These are phyloP conservation scores for Eilema griseolum DNA, from an alignment of 2,888 invertebrate genomes.

Conservation along the genomic window DNA sequence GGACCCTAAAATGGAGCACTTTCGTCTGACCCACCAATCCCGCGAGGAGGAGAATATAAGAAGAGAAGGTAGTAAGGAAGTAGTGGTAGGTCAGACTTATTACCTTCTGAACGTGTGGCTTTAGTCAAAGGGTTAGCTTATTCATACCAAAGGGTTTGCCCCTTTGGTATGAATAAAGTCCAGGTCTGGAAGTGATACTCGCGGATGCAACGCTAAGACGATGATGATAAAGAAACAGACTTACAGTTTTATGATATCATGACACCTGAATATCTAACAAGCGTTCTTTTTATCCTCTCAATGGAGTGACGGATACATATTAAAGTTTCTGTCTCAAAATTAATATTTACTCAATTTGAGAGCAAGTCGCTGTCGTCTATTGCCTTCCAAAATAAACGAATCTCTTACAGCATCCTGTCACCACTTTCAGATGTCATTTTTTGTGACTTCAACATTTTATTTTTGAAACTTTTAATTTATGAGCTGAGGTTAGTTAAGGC, in stretches of 20 bases:
- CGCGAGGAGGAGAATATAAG: too few relatives aligned
- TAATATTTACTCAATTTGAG: background rate
- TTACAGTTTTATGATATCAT: background rate
- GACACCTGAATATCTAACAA: background rate
- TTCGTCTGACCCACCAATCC: too few relatives aligned
- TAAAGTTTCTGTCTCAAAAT: background rate
- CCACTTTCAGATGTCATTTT: background rate
- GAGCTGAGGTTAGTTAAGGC: background rate
- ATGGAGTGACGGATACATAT: background rate
- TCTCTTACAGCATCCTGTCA: background rate
- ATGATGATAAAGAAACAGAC: too few relatives aligned
- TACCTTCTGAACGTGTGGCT: too few relatives aligned
- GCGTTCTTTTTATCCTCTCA: background rate
- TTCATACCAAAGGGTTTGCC: too few relatives aligned
- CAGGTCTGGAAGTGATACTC: too few relatives aligned
- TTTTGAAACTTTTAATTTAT: background rate
- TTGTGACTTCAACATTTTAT: background rate
- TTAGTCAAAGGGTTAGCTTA: too few relatives aligned
- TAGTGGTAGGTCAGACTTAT: too few relatives aligned
- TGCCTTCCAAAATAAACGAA: constrained; percentile 1
- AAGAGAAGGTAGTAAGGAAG: too few relatives aligned
- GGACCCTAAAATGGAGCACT: too few relatives aligned
- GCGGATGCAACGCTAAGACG: too few relatives aligned
- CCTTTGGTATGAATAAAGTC: too few relatives aligned
- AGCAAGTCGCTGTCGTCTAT: background rate